These are phyloP conservation scores for Bovichtus variegatus DNA, from an alignment of 2,797 vertebrate genomes.

Conservation along the genomic window DNA sequence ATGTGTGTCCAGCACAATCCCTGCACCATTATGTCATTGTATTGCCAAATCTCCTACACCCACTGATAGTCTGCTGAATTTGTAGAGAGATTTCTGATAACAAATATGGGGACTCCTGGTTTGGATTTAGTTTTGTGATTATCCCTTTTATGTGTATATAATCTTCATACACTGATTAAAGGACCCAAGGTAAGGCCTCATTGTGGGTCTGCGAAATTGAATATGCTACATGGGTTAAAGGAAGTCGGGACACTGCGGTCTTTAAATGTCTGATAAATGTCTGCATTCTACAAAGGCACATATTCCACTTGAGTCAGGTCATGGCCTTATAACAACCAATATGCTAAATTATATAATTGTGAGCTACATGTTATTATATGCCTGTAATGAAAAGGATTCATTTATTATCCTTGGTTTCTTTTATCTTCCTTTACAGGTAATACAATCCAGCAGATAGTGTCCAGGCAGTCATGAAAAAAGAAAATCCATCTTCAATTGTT, in stretches of 20 bases:
- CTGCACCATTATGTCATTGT: conserved; percentile 59
- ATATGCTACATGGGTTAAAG: not conserved
- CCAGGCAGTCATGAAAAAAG: conserved; percentile 6
- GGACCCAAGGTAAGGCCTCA: not conserved
- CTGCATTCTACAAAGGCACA: not conserved
- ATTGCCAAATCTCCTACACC: conserved; percentile 62
- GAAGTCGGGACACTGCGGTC: not conserved
- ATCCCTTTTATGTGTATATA: conserved; percentile 2
- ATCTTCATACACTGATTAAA: conserved; percentile 2
- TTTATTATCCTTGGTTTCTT: not conserved
- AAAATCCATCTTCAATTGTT: not conserved
- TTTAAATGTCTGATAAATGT: not conserved
- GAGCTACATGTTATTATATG: not conserved
- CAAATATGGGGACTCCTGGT: conserved; percentile 20
- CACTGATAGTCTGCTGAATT: conserved; percentile 56
- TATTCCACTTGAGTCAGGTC: not conserved
- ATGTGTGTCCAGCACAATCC: conserved; percentile 54
- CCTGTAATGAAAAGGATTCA: not conserved
- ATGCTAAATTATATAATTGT: not conserved
- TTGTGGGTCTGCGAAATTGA: not conserved
- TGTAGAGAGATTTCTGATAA: conserved; percentile 25
- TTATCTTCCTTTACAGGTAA: not conserved
- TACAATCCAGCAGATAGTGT: not conserved
- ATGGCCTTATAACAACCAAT: not conserved
- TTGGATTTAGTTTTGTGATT: conserved; percentile 34